A percentile compares a stretch with the other conserved stretches of the same genome.
These are phyloP conservation scores for Drosophila ficusphila DNA, from an alignment of 1,140 invertebrate species.

Conservation along the genomic window DNA sequence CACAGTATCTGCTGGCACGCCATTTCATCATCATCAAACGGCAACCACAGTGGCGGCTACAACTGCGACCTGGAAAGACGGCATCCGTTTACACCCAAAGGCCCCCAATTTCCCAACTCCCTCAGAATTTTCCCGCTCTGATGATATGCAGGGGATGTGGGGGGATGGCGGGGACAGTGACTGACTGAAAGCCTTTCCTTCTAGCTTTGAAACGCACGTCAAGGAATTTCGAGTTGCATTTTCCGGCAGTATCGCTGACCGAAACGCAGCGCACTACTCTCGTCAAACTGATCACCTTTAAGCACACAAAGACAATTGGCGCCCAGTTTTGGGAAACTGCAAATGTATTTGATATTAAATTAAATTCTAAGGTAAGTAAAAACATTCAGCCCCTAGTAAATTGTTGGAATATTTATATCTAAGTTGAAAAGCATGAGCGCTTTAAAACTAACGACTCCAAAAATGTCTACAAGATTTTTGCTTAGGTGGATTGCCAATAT, in stretches of 20 bases:
- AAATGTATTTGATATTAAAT: too few species aligned
- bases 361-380: too few species aligned
- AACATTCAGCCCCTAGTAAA: too few species aligned
- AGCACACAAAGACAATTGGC: slow-evolving; percentile 18
- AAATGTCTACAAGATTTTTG: too few species aligned
- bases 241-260: slow-evolving; percentile 2
- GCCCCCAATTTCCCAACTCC: slow-evolving; percentile 1
- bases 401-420: too few species aligned
- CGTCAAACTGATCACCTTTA: slow-evolving; percentile 20
- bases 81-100: slow-evolving; percentile 22
- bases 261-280: neutral
- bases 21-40: slow-evolving; percentile 81
- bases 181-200: slow-evolving; percentile 8
- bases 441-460: too few species aligned
- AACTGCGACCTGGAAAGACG: slow-evolving; percentile 40
- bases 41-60: slow-evolving; percentile 37
- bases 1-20: slow-evolving; percentile 67
- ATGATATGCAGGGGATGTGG: slow-evolving; percentile 58
- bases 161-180: neutral
- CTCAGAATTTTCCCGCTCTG: slow-evolving; percentile 59
- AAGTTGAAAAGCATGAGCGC: too few species aligned
- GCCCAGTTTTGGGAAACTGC: neutral
- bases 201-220: slow-evolving; percentile 23
- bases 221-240: slow-evolving; percentile 49
- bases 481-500: too few species aligned